phyloP scores from a whole-genome alignment of 2,888 invertebrate genomes.

The Cheilosia impressa region DNA sequence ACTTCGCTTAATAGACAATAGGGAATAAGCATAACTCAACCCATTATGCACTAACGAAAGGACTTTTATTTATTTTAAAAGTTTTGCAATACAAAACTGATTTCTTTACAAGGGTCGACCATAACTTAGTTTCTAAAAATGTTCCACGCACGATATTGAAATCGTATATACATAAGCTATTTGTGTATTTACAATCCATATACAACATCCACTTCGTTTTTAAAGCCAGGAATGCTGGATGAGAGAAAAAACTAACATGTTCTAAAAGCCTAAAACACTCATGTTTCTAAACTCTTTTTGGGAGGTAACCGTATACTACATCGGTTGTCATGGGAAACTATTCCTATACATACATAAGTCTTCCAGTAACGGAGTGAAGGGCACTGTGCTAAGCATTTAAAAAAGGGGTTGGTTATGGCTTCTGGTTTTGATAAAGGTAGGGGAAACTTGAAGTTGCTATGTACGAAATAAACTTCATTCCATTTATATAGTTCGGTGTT shows the following conservation, averaged over 20 bases:
- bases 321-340: no score
- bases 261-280: slow-evolving; percentile 13
- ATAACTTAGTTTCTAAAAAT: no score
- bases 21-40: no score
- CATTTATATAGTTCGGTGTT: no score
- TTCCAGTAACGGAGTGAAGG: neutral
- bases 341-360: neutral
- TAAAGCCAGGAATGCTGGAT: neutral
- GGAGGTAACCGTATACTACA: neutral
- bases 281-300: neutral
- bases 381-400: slow-evolving; percentile 12
- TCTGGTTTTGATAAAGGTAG: slow-evolving; percentile 3
- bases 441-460: slow-evolving; percentile 7
- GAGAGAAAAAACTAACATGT: slow-evolving; percentile 4
- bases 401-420: slow-evolving; percentile 26
- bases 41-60: no score
- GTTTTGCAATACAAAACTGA: no score
- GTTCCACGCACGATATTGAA: no score
- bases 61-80: no score
- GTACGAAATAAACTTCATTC: no score
- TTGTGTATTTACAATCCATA: neutral
- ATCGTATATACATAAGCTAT: no score
- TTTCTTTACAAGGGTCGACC: no score
- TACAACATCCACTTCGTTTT: neutral
- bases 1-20: no score